Conservation (phyloP, 2,797 vertebrate genomes). For the Holocentrus rufus region DNA sequence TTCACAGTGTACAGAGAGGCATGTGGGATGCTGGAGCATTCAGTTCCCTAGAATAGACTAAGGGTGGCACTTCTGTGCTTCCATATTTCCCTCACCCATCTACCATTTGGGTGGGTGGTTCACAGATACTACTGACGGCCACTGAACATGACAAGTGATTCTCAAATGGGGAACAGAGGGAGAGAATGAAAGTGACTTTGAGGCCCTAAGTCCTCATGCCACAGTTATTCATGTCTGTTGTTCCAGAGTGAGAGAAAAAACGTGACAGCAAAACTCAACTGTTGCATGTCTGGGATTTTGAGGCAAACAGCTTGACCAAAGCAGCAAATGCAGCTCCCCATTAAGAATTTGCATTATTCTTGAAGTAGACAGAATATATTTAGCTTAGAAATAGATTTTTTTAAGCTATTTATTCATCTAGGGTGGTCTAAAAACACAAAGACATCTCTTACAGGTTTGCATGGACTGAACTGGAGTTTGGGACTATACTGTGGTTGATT, state of each 20-base stretch:
- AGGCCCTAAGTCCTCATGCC: constrained; percentile 46
- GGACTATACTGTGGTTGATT: constrained; percentile 6
- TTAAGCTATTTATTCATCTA: constrained; percentile 3
- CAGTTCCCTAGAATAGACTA: not conserved
- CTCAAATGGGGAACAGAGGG: constrained; percentile 34
- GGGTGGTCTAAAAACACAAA: too few species aligned
- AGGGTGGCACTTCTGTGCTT: constrained; percentile 4
- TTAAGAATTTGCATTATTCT: constrained; percentile 11
- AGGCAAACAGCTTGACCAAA: not conserved
- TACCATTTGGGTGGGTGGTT: constrained; percentile 24
- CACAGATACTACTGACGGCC: constrained; percentile 46
- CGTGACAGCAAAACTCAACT: not conserved
- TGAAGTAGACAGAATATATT: not conserved
- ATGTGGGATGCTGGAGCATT: not conserved
- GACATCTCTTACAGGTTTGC: not conserved
- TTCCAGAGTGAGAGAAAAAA: constrained; percentile 5
- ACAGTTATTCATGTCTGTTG: constrained; percentile 46
- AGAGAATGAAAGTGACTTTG: constrained; percentile 54
- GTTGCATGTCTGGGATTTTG: constrained; percentile 13
- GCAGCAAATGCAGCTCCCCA: constrained; percentile 4
- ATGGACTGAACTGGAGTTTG: constrained; percentile 1
- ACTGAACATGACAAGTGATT: constrained; percentile 60
- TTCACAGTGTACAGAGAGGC: not conserved
- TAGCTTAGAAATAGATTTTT: not conserved
- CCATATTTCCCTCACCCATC: constrained; percentile 5